Evolutionary conservation across 2,888 invertebrate species (phyloP).

Genomic region (Furcula furcula): DNA sequence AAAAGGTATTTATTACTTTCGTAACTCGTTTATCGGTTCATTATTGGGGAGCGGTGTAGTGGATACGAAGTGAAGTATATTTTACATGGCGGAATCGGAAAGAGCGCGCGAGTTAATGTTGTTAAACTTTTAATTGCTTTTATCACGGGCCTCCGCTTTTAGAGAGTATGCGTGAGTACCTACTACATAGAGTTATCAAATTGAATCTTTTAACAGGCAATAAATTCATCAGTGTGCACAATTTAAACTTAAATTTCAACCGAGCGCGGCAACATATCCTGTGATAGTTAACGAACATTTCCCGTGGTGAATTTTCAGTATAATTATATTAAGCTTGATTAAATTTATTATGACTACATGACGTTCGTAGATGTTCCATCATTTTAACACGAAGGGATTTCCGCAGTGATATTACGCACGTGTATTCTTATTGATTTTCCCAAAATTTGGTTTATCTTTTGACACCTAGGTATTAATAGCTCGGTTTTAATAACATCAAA

Average conservation of each 20-base stretch:
- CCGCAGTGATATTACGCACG: neutral
- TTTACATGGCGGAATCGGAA: conserved; percentile 46
- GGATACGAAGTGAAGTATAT: conserved; percentile 45
- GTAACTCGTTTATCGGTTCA: conserved; percentile 43
- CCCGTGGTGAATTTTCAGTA: conserved; percentile 12
- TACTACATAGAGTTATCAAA: conserved; percentile 57
- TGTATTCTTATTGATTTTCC: neutral
- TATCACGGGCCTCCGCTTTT: conserved; percentile 65
- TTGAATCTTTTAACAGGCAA: conserved; percentile 56
- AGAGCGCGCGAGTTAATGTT: conserved; percentile 59
- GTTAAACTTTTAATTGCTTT: conserved; percentile 78
- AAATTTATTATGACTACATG: conserved; percentile 9
- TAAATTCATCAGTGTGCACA: conserved; percentile 34
- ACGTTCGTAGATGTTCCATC: conserved; percentile 4
- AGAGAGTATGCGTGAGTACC: conserved; percentile 59
- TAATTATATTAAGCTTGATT: conserved; percentile 11
- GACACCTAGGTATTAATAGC: neutral
- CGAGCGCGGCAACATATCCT: conserved; percentile 9
- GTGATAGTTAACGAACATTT: conserved; percentile 10
- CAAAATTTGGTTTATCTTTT: neutral
- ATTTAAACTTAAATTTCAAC: conserved; percentile 31
- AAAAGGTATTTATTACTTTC: conserved; percentile 32
- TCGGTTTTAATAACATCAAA: no score
- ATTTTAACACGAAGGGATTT: conserved; percentile 2
- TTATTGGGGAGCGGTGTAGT: conserved; percentile 32